phyloP scores from a whole-genome alignment of 2,113 vertebrate species.

The Podocnemis expansa region DNA sequence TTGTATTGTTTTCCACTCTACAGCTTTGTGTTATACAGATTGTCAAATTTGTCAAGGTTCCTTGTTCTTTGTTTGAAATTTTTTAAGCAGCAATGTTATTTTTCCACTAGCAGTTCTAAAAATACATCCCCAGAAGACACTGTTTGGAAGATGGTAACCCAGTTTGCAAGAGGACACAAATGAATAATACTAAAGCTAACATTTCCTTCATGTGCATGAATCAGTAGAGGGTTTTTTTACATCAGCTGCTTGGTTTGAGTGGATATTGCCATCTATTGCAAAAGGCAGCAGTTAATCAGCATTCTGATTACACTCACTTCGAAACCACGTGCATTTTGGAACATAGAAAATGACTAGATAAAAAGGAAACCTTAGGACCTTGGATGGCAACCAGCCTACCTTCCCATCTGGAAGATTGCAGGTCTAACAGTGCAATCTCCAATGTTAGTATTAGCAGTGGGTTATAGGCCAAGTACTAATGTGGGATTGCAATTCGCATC shows the following conservation, averaged over 20 bases:
- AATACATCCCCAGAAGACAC: slow-evolving; percentile 8
- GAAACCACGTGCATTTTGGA: not conserved
- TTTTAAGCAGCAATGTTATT: slow-evolving; percentile 33
- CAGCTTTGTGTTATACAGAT: slow-evolving; percentile 1
- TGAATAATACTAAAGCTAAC: not conserved
- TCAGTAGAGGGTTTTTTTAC: not conserved
- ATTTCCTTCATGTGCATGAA: slow-evolving; percentile 27
- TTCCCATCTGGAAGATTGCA: not conserved
- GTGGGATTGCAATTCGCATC: not conserved
- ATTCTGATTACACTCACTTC: not conserved
- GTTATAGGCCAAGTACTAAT: not conserved
- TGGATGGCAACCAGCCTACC: not conserved
- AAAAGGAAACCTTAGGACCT: not conserved
- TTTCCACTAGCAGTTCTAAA: slow-evolving; percentile 40
- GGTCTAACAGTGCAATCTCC: not conserved
- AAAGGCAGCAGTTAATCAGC: slow-evolving; percentile 26
- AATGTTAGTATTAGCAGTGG: not conserved
- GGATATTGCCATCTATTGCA: not conserved
- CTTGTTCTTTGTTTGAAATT: slow-evolving; percentile 34
- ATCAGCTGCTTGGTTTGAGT: not conserved
- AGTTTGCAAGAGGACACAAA: not conserved
- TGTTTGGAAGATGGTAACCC: slow-evolving; percentile 13
- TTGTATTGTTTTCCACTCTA: slow-evolving; percentile 18
- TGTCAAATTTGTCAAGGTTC: slow-evolving; percentile 36
- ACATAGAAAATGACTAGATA: not conserved